Percentiles rank a stretch among this genome's conserved stretches.
phyloP scores from a whole-genome alignment of 1,140 invertebrate genomes.

The Monomorium pharaonis region DNA sequence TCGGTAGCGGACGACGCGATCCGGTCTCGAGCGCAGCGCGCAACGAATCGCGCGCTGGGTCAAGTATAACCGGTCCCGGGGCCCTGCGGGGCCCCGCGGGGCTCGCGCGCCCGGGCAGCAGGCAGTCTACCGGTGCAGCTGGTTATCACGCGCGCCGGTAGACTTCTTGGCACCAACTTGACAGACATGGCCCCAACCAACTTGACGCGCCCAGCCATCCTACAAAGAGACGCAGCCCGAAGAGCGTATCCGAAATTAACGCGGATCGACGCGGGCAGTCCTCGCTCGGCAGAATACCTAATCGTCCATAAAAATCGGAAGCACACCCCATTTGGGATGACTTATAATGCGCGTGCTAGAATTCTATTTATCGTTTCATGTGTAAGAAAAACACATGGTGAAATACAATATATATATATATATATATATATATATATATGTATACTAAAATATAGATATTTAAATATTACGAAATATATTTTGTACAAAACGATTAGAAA shows the following conservation, averaged over 20 bases:
- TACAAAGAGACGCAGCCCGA: conserved; percentile 21
- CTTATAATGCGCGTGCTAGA: neutral
- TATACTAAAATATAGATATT: neutral
- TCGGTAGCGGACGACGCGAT: conserved; percentile 56
- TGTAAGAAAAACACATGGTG: neutral
- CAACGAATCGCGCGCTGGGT: conserved; percentile 73
- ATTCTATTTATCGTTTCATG: neutral
- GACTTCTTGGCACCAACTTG: conserved; percentile 79
- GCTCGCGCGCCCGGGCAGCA: conserved; percentile 68
- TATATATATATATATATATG: too few relatives aligned
- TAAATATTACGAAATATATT: too few relatives aligned
- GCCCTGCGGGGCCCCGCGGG: conserved; percentile 62
- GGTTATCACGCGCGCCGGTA: conserved; percentile 71
- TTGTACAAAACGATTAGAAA: too few relatives aligned
- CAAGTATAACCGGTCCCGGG: conserved; percentile 79
- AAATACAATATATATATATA: too few relatives aligned
- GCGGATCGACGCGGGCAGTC: neutral
- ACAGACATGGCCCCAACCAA: conserved; percentile 75
- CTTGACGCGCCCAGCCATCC: conserved; percentile 43
- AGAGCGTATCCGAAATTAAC: conserved; percentile 19
- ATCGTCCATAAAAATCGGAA: neutral
- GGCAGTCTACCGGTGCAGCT: conserved; percentile 76
- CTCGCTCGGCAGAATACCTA: neutral
- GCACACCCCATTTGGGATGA: neutral
- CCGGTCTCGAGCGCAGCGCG: conserved; percentile 39